A percentile compares a stretch with the other conserved stretches of the same genome.
These are phyloP conservation scores for Drosophila bunnanda DNA, from an alignment of 2,888 invertebrate species.

Conservation along the genomic window DNA sequence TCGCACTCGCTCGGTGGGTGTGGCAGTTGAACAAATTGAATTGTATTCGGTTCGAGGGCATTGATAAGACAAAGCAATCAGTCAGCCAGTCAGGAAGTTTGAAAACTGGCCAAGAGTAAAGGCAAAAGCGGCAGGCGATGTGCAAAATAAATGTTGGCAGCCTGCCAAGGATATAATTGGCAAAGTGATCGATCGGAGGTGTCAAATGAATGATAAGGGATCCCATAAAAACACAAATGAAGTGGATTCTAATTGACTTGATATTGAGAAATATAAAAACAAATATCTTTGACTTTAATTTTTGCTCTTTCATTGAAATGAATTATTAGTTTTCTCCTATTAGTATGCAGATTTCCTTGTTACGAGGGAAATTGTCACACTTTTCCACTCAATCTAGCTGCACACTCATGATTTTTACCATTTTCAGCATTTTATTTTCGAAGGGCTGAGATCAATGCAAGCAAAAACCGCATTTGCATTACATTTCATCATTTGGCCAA, in stretches of 20 bases:
- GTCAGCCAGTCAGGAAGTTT: conserved; percentile 57
- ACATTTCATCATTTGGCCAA: conserved; percentile 58
- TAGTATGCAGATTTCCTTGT: background rate
- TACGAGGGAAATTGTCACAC: background rate
- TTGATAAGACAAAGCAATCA: conserved; percentile 80
- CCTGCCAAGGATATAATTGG: conserved; percentile 58
- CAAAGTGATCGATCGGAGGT: conserved; percentile 58
- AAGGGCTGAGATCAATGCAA: background rate
- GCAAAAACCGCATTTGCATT: conserved; percentile 40
- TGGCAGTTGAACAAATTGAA: conserved; percentile 72
- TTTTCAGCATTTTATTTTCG: conserved; percentile 6
- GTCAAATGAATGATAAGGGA: conserved; percentile 17
- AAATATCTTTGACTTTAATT: background rate
- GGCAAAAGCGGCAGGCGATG: conserved; percentile 19
- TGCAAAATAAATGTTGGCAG: conserved; percentile 45
- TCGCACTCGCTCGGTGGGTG: conserved; percentile 47
- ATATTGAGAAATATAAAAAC: too few species aligned
- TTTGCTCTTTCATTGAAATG: background rate
- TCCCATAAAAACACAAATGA: background rate
- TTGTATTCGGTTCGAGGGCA: conserved; percentile 66
- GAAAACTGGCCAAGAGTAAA: conserved; percentile 34
- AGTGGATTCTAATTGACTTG: conserved; percentile 1
- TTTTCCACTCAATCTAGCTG: conserved; percentile 18
- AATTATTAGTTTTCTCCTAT: background rate
- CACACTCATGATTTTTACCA: conserved; percentile 1